A percentile compares a stretch with the other conserved stretches of the same genome.
Evolutionary conservation across 1,140 invertebrate species (phyloP).

Genomic region (Diplogasteroides magnus): DNA sequence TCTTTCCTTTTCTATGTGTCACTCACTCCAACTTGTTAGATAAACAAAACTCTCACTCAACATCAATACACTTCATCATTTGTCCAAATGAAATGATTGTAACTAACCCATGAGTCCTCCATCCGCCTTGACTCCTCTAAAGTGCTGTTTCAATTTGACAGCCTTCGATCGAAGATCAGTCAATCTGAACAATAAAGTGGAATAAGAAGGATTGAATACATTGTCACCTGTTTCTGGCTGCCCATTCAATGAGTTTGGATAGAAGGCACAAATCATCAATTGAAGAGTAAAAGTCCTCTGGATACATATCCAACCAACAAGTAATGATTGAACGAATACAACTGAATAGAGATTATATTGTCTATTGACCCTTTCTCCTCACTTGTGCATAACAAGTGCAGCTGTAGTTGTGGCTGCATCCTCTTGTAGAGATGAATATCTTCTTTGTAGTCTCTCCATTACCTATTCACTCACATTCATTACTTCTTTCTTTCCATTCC

Average conservation of each 20-base stretch:
- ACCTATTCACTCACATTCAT: not conserved
- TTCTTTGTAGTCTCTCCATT: constrained; percentile 56
- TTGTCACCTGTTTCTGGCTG: constrained; percentile 53
- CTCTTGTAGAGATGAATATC: constrained; percentile 64
- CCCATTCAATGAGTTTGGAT: constrained; percentile 43
- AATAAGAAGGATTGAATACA: too few relatives aligned
- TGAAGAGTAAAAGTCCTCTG: constrained; percentile 85
- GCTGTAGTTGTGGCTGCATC: constrained; percentile 35
- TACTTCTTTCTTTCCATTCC: too few relatives aligned
- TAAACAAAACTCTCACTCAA: too few relatives aligned
- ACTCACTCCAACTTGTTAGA: too few relatives aligned
- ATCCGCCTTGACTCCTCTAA: constrained; percentile 51
- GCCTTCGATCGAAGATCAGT: constrained; percentile 77
- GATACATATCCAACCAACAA: constrained; percentile 92
- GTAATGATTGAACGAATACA: constrained; percentile 74
- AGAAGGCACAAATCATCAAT: constrained; percentile 68
- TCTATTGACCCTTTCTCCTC: not conserved
- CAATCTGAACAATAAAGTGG: constrained; percentile 60
- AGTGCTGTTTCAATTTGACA: constrained; percentile 70
- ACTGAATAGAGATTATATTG: constrained; percentile 59
- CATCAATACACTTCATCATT: too few relatives aligned
- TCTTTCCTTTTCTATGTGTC: too few relatives aligned
- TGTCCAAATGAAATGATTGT: too few relatives aligned
- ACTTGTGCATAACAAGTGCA: constrained; percentile 35
- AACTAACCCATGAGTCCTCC: constrained; percentile 36